Evolutionary conservation across 2,888 invertebrate species (phyloP).

Genomic region (Scaptomyza reducta): DNA sequence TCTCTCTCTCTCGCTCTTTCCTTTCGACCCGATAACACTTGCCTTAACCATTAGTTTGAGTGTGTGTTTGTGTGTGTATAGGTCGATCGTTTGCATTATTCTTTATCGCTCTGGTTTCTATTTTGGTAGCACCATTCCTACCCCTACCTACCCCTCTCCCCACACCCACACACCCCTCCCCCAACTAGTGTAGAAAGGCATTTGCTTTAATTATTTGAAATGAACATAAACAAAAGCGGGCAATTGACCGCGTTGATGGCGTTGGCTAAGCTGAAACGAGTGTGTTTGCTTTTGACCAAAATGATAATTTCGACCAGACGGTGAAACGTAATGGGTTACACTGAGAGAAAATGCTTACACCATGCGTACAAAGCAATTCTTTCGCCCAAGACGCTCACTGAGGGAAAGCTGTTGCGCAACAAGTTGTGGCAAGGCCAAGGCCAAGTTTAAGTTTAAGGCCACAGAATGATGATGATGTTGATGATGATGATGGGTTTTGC

Average conservation of each 20-base stretch:
- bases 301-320: constrained; percentile 21
- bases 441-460: neutral
- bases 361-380: no score
- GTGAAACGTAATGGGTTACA: constrained; percentile 1
- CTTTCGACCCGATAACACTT: constrained; percentile 38
- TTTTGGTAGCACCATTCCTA: constrained; percentile 28
- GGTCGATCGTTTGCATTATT: constrained; percentile 52
- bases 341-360: neutral
- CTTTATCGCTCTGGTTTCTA: constrained; percentile 44
- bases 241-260: constrained; percentile 39
- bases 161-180: neutral
- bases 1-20: neutral
- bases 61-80: constrained; percentile 4
- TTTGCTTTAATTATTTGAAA: constrained; percentile 61
- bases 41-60: constrained; percentile 28
- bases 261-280: constrained; percentile 20
- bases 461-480: neutral
- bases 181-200: constrained; percentile 25
- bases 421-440: neutral
- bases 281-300: constrained; percentile 29
- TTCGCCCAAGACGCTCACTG: constrained; percentile 5
- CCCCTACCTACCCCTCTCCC: neutral
- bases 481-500: neutral
- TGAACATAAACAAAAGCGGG: constrained; percentile 58
- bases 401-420: neutral